Conservation (phyloP, 2,113 vertebrate species). For the Pelobates fuscus region DNA sequence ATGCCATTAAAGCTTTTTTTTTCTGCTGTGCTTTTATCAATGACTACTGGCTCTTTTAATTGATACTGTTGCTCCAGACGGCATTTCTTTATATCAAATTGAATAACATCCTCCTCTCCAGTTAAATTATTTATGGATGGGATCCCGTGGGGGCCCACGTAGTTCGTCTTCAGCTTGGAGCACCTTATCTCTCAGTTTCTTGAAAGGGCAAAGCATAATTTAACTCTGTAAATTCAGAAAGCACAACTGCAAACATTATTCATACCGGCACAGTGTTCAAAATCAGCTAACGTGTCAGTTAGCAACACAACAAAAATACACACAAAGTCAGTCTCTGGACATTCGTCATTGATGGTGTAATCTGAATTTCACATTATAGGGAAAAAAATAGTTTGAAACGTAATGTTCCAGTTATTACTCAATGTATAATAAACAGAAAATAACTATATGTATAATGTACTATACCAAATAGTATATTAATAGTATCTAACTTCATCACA, state of each 20-base stretch:
- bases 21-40: neutral
- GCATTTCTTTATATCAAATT: conserved; percentile 4
- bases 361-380: too few species aligned
- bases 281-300: too few species aligned
- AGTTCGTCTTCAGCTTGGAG: neutral
- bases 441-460: too few species aligned
- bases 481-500: too few species aligned
- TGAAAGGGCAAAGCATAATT: neutral
- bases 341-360: too few species aligned
- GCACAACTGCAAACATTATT: neutral
- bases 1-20: neutral
- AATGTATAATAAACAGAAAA: too few species aligned
- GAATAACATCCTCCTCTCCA: neutral
- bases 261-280: too few species aligned
- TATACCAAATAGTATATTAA: too few species aligned
- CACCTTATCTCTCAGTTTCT: neutral
- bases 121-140: neutral
- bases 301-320: too few species aligned
- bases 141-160: neutral
- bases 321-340: too few species aligned
- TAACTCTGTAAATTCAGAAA: neutral
- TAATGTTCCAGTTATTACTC: too few species aligned
- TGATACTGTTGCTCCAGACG: neutral
- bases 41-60: neutral
- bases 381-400: too few species aligned